Percentiles rank a stretch among this genome's conserved stretches.
phyloP scores from a whole-genome alignment of 2,113 vertebrate species.

The Urocitellus parryii region DNA sequence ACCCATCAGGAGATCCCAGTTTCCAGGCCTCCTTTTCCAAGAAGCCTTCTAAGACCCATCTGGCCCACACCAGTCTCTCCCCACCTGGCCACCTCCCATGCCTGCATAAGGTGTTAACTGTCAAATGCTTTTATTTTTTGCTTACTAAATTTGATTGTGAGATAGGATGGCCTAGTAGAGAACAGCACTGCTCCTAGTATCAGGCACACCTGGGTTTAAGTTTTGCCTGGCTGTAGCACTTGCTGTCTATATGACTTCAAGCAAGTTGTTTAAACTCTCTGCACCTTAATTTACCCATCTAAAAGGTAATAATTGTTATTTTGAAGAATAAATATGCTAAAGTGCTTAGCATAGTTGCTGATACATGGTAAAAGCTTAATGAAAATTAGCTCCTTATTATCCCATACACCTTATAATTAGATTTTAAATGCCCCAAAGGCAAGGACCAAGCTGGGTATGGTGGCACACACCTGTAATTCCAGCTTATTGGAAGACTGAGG shows the following conservation, averaged over 20 bases:
- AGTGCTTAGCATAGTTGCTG: background rate
- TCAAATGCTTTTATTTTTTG: background rate
- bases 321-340: conserved; percentile 37
- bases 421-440: conserved; percentile 46
- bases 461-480: background rate
- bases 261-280: conserved; percentile 19
- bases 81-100: too few relatives aligned
- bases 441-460: background rate
- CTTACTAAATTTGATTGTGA: background rate
- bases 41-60: background rate
- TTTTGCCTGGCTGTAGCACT: background rate
- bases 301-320: conserved; percentile 3
- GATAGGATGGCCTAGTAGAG: background rate
- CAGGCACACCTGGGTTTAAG: background rate
- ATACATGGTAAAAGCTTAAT: background rate
- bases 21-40: background rate
- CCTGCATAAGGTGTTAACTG: background rate
- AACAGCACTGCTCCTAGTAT: background rate
- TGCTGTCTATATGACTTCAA: background rate
- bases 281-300: background rate
- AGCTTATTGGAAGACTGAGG: background rate
- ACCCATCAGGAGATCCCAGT: background rate
- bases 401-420: background rate
- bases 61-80: background rate
- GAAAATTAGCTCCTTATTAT: conserved; percentile 29